Evolutionary conservation across 1,140 invertebrate species (phyloP).

Genomic region (Caenorhabditis brenneri): DNA sequence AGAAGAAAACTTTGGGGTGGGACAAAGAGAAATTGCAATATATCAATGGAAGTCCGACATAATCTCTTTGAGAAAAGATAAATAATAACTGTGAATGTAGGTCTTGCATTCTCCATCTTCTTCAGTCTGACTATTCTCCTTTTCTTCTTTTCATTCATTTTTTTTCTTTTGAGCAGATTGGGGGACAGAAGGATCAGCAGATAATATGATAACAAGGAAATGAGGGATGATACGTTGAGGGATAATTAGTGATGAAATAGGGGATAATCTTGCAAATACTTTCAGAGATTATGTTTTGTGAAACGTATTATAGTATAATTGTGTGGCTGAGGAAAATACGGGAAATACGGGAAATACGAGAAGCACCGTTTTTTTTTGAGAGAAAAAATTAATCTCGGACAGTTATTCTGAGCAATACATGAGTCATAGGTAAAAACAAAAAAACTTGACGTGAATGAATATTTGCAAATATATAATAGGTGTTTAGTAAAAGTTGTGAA

Average conservation of each 20-base stretch:
- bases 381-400: no score
- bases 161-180: background rate
- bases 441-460: no score
- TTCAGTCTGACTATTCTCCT: background rate
- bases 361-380: no score
- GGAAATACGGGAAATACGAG: no score
- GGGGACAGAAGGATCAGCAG: background rate
- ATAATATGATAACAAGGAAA: constrained; percentile 16
- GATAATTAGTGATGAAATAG: constrained; percentile 33
- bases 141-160: background rate
- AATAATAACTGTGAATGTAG: constrained; percentile 37
- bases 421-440: no score
- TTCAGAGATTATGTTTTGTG: constrained; percentile 18
- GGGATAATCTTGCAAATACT: background rate
- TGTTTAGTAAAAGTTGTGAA: no score
- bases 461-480: no score
- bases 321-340: no score
- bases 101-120: background rate
- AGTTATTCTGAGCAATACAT: no score
- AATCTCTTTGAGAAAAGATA: constrained; percentile 15
- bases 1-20: background rate
- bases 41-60: constrained; percentile 29
- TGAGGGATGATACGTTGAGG: constrained; percentile 4
- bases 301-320: no score
- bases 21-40: background rate